phyloP scores from a whole-genome alignment of 2,797 vertebrate species.

The Danio choprae region DNA sequence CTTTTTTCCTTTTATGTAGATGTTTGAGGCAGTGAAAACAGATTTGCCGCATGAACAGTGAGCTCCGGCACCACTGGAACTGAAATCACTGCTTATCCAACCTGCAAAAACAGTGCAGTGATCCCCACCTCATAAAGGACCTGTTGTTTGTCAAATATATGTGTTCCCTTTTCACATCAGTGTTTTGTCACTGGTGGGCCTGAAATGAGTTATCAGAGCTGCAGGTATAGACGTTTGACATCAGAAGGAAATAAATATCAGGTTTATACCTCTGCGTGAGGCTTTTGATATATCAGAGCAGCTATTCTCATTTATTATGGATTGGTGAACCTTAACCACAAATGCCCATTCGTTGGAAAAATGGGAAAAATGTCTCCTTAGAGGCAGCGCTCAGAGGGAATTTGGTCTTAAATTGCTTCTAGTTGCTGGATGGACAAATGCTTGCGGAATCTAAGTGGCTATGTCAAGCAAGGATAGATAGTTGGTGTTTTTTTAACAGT shows the following conservation, averaged over 20 bases:
- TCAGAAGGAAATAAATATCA: slow-evolving; percentile 40
- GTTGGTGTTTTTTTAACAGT: neutral
- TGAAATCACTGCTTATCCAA: slow-evolving; percentile 55
- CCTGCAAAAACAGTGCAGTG: slow-evolving; percentile 46
- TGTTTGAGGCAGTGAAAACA: slow-evolving; percentile 47
- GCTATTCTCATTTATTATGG: slow-evolving; percentile 45
- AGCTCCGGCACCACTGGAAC: slow-evolving; percentile 33
- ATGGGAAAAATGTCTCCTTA: slow-evolving; percentile 22
- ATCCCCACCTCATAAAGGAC: slow-evolving; percentile 45
- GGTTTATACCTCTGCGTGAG: slow-evolving; percentile 7
- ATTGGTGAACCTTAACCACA: slow-evolving; percentile 30
- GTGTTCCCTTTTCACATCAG: slow-evolving; percentile 21
- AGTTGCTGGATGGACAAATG: slow-evolving; percentile 11
- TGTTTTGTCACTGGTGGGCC: slow-evolving; percentile 4
- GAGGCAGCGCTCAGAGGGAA: slow-evolving; percentile 1
- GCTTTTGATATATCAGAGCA: slow-evolving; percentile 36
- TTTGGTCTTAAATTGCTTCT: slow-evolving; percentile 27
- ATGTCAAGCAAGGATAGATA: slow-evolving; percentile 5
- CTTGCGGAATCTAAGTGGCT: slow-evolving; percentile 11
- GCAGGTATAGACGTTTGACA: slow-evolving; percentile 35
- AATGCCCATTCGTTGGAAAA: slow-evolving; percentile 13
- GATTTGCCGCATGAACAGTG: slow-evolving; percentile 58
- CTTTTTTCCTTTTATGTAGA: slow-evolving; percentile 47
- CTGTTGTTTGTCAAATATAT: slow-evolving; percentile 42
- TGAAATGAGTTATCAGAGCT: slow-evolving; percentile 43